Conservation (phyloP, 2,888 invertebrate species). For the Patella depressa region DNA sequence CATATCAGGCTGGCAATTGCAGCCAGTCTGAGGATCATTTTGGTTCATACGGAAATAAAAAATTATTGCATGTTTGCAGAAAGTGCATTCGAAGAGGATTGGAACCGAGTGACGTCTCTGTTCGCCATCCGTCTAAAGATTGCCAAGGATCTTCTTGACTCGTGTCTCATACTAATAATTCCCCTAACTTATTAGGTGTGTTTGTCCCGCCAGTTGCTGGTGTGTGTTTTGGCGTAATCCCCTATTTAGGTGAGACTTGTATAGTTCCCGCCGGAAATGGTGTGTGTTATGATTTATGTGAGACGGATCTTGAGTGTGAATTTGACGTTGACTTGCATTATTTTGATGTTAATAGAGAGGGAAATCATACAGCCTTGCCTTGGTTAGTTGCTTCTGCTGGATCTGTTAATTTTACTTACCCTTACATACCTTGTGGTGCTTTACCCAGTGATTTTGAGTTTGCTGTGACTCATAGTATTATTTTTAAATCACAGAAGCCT, state of each 20-base stretch:
- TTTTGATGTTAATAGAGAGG: no score
- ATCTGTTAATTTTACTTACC: neutral
- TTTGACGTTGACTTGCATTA: neutral
- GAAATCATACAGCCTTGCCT: neutral
- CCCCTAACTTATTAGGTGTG: neutral
- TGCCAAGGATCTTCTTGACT: no score
- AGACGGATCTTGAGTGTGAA: neutral
- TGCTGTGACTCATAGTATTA: neutral
- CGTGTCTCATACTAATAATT: no score
- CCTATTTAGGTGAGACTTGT: neutral
- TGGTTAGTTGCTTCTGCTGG: neutral
- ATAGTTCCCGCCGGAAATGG: neutral
- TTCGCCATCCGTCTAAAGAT: no score
- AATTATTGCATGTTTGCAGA: neutral
- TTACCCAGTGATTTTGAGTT: neutral
- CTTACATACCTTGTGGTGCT: neutral
- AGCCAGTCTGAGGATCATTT: neutral
- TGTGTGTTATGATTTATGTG: neutral
- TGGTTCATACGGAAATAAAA: neutral
- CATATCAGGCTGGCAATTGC: neutral
- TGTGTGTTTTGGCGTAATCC: neutral
- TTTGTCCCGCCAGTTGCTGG: neutral
- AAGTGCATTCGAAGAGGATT: neutral
- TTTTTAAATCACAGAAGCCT: neutral
- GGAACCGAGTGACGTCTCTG: neutral